Conservation (phyloP, 2,888 invertebrate species). For the Pherbina coryleti region DNA sequence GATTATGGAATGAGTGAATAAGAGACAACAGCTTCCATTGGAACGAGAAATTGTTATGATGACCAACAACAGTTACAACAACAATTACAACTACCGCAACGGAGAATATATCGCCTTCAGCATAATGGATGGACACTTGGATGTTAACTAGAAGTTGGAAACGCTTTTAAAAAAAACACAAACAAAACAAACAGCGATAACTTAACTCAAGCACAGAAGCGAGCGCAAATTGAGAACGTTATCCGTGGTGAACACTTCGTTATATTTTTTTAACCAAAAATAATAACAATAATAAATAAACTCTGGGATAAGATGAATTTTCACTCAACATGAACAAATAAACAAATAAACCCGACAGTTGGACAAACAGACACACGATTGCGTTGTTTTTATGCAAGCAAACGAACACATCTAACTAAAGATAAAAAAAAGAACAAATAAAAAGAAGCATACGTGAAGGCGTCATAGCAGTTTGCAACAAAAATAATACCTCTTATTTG, state of each 20-base stretch:
- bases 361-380: conserved; percentile 19
- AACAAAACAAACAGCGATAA: not conserved
- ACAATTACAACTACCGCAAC: conserved; percentile 30
- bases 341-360: conserved; percentile 23
- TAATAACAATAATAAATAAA: conserved; percentile 27
- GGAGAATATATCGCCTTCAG: conserved; percentile 62
- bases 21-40: not conserved
- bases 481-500: conserved; percentile 15
- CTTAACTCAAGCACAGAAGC: not conserved
- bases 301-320: conserved; percentile 18
- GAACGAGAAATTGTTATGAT: conserved; percentile 1
- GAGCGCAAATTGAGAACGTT: not conserved
- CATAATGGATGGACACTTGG: conserved; percentile 61
- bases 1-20: not conserved
- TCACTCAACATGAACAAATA: conserved; percentile 29
- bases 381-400: not conserved
- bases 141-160: not conserved
- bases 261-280: conserved; percentile 30
- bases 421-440: not conserved
- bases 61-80: conserved; percentile 28
- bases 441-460: not conserved
- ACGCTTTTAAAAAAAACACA: not conserved
- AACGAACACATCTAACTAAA: not conserved
- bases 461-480: conserved; percentile 26
- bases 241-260: conserved; percentile 20